Conservation (phyloP, 2,113 vertebrate species). For the Phaethon lepturus region DNA sequence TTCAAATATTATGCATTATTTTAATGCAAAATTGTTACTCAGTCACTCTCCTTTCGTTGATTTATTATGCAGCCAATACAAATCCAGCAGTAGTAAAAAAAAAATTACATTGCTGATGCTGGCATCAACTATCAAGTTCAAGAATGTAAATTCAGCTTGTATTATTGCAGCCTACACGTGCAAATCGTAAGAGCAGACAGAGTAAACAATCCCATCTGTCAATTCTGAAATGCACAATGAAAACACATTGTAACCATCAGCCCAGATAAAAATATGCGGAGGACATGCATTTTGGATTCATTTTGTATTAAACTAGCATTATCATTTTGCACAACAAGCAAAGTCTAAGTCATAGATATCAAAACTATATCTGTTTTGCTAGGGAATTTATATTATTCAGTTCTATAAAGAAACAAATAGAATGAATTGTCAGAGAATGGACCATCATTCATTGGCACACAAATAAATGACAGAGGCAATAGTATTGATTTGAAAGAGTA, state of each 20-base stretch:
- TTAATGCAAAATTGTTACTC: not conserved
- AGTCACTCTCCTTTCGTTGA: not conserved
- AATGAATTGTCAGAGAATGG: not conserved
- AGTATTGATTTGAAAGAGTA: not conserved
- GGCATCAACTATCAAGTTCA: conserved; percentile 47
- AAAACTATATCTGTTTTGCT: not conserved
- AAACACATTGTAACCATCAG: conserved; percentile 66
- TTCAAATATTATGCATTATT: not conserved
- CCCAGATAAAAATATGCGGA: conserved; percentile 52
- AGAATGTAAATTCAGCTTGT: conserved; percentile 72
- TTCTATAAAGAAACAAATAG: not conserved
- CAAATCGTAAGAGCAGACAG: conserved; percentile 67
- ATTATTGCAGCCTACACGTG: conserved; percentile 66
- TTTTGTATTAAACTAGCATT: conserved; percentile 42
- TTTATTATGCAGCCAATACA: conserved; percentile 42
- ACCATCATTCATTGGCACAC: fast-evolving
- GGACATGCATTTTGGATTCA: conserved; percentile 54
- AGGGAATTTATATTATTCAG: not conserved
- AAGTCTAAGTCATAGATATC: not conserved
- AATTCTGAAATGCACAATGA: conserved; percentile 67
- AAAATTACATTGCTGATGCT: conserved; percentile 42
- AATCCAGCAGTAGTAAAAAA: conserved; percentile 45
- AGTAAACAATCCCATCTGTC: conserved; percentile 76
- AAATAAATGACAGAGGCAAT: not conserved
- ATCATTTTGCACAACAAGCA: conserved; percentile 51